Percentiles rank a stretch among this genome's conserved stretches.
Evolutionary conservation across 2,797 vertebrate species (phyloP).

Genomic region (Hydrophis major): DNA sequence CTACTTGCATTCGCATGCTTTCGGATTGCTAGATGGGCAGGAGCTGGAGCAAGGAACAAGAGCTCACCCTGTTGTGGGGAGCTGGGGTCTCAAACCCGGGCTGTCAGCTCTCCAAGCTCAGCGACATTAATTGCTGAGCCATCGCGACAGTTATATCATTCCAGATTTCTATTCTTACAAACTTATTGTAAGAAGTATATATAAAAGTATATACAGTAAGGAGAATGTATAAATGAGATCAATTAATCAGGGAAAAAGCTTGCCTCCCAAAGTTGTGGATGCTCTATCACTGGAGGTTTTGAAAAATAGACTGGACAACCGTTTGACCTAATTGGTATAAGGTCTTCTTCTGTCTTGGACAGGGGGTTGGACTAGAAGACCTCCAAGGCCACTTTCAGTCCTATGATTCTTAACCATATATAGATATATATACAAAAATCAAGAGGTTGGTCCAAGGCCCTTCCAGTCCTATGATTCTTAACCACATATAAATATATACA

Average conservation of each 20-base stretch:
- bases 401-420: neutral
- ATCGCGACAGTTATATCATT: neutral
- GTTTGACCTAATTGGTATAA: neutral
- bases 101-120: neutral
- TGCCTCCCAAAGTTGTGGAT: neutral
- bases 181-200: neutral
- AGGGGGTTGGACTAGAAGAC: neutral
- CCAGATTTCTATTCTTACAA: neutral
- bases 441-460: too few relatives aligned
- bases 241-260: neutral
- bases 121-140: neutral
- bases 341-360: neutral
- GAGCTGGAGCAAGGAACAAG: neutral
- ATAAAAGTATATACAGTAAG: neutral
- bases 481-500: neutral
- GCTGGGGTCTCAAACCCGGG: neutral
- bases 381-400: neutral
- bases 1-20: neutral
- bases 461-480: neutral
- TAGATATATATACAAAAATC: too few relatives aligned
- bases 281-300: neutral
- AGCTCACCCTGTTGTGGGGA: neutral
- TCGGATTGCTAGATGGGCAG: neutral
- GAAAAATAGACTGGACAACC: neutral
- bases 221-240: neutral